These are phyloP conservation scores for Clarias magur DNA, from an alignment of 2,113 vertebrate species.

Conservation along the genomic window DNA sequence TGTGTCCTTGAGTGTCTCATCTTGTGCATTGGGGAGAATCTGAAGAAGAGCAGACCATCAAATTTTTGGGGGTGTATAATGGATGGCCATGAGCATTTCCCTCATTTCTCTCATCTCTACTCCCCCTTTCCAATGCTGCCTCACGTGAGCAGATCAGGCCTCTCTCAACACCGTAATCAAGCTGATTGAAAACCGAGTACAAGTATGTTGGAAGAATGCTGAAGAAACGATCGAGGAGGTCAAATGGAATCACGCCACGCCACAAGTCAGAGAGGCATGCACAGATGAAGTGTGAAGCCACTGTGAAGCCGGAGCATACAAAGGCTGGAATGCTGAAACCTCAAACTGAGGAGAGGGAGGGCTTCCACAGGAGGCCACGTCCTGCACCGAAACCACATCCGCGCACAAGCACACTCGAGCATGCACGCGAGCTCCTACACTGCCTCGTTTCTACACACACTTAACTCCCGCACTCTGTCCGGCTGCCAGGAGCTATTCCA, in stretches of 20 bases:
- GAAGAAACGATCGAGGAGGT: background rate
- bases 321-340: background rate
- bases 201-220: conserved; percentile 43
- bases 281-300: background rate
- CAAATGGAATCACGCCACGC: background rate
- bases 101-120: background rate
- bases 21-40: background rate
- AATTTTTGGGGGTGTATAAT: background rate
- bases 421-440: background rate
- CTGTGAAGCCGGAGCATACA: background rate
- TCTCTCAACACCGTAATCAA: conserved; percentile 53
- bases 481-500: conserved; percentile 1
- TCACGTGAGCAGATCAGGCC: conserved; percentile 28
- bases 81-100: background rate
- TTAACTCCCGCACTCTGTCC: background rate
- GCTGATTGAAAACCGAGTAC: conserved; percentile 51
- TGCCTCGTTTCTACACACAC: background rate
- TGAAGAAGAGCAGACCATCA: background rate
- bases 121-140: background rate
- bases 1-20: background rate
- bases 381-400: background rate
- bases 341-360: background rate
- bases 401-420: background rate
- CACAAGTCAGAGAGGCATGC: background rate
- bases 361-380: background rate